Base-by-base conservation (phyloP, 2,113 vertebrate species). In the Tautogolabrus adspersus region DNA sequence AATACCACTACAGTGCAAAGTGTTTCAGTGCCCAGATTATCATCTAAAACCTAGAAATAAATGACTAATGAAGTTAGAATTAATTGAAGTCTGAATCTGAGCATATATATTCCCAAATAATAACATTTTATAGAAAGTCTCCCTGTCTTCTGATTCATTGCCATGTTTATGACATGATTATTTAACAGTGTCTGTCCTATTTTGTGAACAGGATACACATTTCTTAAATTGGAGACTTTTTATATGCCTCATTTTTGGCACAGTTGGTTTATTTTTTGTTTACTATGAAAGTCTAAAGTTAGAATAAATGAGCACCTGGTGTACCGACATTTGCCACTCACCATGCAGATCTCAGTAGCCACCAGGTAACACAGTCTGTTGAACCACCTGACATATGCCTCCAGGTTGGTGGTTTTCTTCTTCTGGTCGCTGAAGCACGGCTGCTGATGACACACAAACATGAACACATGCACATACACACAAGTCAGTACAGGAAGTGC, bases 281-380 rank as follows among this genome's bases (percentile, higher is more conserved):
- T 66, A 12, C 47, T 9, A 40, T 16, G 57, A 12, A 23, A 26
- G 6, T 46, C 18, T 61, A 12, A 34, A 23, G 46, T 49, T 4
- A 70, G 49, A 59, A 46, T 5, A 63, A 46, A 47, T 30, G 22
- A 55, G 51, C 12, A 34, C 10, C 54, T 23, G 40, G 26, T 52
- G 40, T 1, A 49, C 16, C 19, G 8, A 19, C 64, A 49, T 74
- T 75, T 66, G 49, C 54, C 22, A 75, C 96, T 96, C 81, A 99
- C 97, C 97, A 98, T 97, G 91, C 98, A 99, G 81, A 98, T 99
- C 93, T 99, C 98, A 10, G 97, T 98, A 5, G 98, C 97, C 8
- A 98, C 97, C 89, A 99, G 87, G 94, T 98, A 99, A 87, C 97
- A 99, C 77, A 99, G 95, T 66, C 97, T 95, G 93, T 99, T 99